phyloP scores from a whole-genome alignment of 2,888 invertebrate species.

The Desoria tigrina region DNA sequence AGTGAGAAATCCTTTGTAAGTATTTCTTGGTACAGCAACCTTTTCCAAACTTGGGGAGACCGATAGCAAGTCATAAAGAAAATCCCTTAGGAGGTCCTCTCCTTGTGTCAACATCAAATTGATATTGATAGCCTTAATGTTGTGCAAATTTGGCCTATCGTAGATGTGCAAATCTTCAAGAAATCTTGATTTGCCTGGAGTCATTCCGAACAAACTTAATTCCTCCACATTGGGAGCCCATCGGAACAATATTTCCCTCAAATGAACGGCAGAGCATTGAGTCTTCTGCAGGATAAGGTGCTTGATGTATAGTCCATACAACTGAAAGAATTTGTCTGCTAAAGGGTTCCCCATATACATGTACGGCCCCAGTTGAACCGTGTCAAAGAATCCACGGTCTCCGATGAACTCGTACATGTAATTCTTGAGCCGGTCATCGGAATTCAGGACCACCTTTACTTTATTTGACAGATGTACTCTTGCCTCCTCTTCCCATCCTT shows the following conservation, averaged over 20 bases:
- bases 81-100: conserved; percentile 40
- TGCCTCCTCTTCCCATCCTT: conserved; percentile 42
- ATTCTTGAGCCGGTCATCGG: conserved; percentile 36
- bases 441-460: conserved; percentile 40
- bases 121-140: conserved; percentile 35
- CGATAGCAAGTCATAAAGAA: conserved; percentile 37
- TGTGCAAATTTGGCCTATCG: conserved; percentile 32
- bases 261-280: conserved; percentile 40
- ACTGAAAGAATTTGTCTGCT: conserved; percentile 35
- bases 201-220: conserved; percentile 40
- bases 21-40: conserved; percentile 35
- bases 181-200: conserved; percentile 41
- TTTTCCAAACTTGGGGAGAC: conserved; percentile 42
- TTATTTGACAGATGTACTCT: conserved; percentile 32
- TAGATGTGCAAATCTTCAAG: conserved; percentile 38
- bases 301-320: conserved; percentile 40
- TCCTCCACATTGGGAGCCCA: conserved; percentile 40
- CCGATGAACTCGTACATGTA: conserved; percentile 41
- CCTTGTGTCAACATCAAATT: conserved; percentile 44
- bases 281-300: conserved; percentile 43
- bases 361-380: conserved; percentile 45
- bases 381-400: conserved; percentile 40
- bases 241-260: conserved; percentile 42
- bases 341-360: conserved; percentile 42
- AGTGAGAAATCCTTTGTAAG: conserved; percentile 41